Evolutionary conservation across 2,113 vertebrate genomes (phyloP).

Genomic region (Pan troglodytes): DNA sequence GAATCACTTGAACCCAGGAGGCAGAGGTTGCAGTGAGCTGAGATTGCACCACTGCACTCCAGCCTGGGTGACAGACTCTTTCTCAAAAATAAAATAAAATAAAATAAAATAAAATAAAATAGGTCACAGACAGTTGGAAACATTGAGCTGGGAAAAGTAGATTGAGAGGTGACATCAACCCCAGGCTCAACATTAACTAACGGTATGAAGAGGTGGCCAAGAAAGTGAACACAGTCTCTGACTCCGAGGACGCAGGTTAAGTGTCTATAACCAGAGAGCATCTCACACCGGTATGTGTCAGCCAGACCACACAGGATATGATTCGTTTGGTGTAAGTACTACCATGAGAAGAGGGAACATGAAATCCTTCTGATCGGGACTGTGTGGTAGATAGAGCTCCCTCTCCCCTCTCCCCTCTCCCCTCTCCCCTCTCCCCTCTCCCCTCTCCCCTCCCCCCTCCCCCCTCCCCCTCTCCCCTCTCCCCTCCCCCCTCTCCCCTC

Average conservation of each 20-base stretch:
- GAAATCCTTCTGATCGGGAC: too few relatives aligned
- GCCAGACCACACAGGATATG: not conserved
- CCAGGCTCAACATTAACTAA: not conserved
- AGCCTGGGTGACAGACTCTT: not conserved
- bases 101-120: not conserved
- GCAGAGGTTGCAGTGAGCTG: too few relatives aligned
- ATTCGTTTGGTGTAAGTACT: not conserved
- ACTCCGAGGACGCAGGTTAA: fast-evolving
- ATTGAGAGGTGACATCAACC: not conserved
- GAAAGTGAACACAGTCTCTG: not conserved
- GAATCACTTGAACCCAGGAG: too few relatives aligned
- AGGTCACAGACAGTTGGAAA: not conserved
- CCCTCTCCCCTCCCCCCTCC: too few relatives aligned
- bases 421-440: too few relatives aligned
- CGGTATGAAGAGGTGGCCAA: too few relatives aligned
- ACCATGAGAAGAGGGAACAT: not conserved
- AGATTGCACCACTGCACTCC: not conserved
- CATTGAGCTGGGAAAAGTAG: not conserved
- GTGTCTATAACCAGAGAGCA: not conserved
- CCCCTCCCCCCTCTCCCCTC: too few relatives aligned
- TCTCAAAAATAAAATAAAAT: not conserved
- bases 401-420: too few relatives aligned
- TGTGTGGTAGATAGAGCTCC: too few relatives aligned
- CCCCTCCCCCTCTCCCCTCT: too few relatives aligned
- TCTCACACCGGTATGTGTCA: not conserved